These are phyloP conservation scores for Nycticebus coucang DNA, from an alignment of 2,113 vertebrate species.

Conservation along the genomic window DNA sequence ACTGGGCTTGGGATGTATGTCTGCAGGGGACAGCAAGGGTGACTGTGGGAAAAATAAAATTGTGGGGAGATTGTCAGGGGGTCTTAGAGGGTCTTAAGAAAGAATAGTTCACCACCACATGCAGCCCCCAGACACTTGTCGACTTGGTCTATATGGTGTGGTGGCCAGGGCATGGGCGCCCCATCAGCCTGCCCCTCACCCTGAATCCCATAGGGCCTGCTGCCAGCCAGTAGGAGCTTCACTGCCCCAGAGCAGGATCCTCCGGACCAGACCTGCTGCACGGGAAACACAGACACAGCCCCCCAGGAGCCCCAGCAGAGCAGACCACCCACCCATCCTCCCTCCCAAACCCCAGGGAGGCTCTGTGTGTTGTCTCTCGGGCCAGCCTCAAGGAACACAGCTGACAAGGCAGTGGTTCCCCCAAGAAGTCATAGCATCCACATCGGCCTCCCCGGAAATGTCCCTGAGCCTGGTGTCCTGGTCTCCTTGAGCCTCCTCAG, in stretches of 20 bases:
- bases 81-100: background rate
- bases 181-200: fast-evolving
- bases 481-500: fast-evolving
- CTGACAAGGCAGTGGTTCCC: background rate
- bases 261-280: background rate
- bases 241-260: background rate
- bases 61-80: background rate
- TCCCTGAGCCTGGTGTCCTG: background rate
- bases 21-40: no score
- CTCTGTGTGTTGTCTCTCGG: fast-evolving
- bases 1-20: fast-evolving
- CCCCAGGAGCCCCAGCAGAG: background rate
- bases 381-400: background rate
- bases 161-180: fast-evolving
- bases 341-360: background rate
- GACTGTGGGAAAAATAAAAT: background rate
- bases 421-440: fast-evolving
- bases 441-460: background rate
- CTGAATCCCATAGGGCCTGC: background rate
- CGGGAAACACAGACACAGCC: fast-evolving
- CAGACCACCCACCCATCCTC: background rate
- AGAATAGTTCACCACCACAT: background rate
- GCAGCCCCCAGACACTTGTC: fast-evolving
- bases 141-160: fast-evolving
- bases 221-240: background rate